Evolutionary conservation across 2,113 vertebrate species (phyloP).

Genomic region (Pomatostomus ruficeps): DNA sequence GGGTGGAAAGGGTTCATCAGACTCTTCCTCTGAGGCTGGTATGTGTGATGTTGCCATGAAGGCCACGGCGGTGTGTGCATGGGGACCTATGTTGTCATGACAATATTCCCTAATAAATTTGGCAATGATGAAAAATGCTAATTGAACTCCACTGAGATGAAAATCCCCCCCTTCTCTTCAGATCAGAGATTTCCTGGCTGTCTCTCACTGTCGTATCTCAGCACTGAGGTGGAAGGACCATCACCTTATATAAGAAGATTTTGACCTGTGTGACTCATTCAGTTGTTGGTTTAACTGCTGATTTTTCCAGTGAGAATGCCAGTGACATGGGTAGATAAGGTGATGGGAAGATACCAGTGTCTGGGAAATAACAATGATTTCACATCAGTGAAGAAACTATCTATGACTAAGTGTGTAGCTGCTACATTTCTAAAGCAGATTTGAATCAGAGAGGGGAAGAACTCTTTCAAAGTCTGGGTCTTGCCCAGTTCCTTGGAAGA

Average conservation of each 20-base stretch:
- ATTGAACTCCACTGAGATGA: neutral
- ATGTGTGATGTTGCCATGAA: neutral
- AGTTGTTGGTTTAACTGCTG: neutral
- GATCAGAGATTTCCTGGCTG: neutral
- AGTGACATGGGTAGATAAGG: neutral
- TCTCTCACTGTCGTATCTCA: fast-evolving
- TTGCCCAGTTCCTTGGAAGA: neutral
- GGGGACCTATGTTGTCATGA: neutral
- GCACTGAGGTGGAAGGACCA: neutral
- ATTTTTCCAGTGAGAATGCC: neutral
- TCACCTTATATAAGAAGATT: neutral
- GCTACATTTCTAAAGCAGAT: neutral
- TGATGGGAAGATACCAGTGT: neutral
- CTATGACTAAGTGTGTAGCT: neutral
- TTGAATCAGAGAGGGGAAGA: neutral
- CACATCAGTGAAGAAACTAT: neutral
- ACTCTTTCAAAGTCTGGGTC: neutral
- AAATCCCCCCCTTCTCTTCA: neutral
- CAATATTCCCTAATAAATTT: neutral
- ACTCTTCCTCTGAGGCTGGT: neutral
- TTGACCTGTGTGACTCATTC: neutral
- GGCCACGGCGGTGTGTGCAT: neutral
- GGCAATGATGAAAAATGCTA: neutral
- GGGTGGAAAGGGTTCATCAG: neutral
- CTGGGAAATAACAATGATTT: neutral